Evolutionary conservation across 35 echinoderm and acorn worm species (phyloP), one percentile per base, ranked within the genome.

Genomic region (Acanthaster planci): DNA sequence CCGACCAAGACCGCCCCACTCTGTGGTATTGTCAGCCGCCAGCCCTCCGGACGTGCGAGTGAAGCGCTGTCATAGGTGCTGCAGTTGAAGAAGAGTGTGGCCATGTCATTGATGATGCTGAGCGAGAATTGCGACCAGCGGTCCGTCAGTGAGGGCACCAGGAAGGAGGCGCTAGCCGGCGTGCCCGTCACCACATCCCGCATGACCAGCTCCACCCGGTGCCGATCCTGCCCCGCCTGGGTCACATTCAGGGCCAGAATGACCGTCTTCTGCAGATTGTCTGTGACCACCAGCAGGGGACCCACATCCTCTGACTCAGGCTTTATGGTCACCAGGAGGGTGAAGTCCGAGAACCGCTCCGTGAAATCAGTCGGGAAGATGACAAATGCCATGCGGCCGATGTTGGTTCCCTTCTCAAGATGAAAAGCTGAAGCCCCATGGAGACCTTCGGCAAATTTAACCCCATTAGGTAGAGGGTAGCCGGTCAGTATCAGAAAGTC

Each of bases 401-500:
- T 81, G 75, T 89, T 89, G 38, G 87, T 83, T n/a, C 83, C 67
- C 39, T 67, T 80, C 38, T 83, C 58, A 36, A 89, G 82, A 31
- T 83, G 81, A 31, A 83, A 89, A n/a, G 87, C 87, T 83, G 81
- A 18, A 8, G 4, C n/a, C 32, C 38, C 77, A 6, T 50, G 40
- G 38, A 84, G 17, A 21, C 87, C 87, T 54, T 89, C 87, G 26
- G 87, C 82, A 36, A 89, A 89, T n/a, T 39, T 44, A n/a, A 84
- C 87, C 34, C 80, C 80, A n/a, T 19, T 22, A 0, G 87, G 87
- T 30, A 89, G 87, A 39, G 87, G 87, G 22, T 64, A 68, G 5
- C 87, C 87, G 53, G 82, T 89, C 38, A 89, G 44, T 9, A 55
- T 81, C 40, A 89, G 87, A 36, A 89, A 22, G 53, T 89, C 80